These are phyloP conservation scores for Drosophila busckii DNA, from an alignment of 1,140 invertebrate species.

Conservation along the genomic window DNA sequence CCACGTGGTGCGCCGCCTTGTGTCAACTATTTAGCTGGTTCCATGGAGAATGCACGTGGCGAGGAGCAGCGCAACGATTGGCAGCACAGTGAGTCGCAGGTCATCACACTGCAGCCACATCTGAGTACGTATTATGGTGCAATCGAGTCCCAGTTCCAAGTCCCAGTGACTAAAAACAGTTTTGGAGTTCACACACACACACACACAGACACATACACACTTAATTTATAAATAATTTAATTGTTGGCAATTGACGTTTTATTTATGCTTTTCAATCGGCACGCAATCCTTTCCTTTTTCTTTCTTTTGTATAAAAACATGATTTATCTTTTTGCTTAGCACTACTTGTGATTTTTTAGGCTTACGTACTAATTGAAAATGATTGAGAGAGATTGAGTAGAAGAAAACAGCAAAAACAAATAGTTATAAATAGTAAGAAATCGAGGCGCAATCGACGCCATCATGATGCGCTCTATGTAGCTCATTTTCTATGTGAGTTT, in stretches of 20 bases:
- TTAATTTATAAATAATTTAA: constrained; percentile 17
- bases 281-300: constrained; percentile 14
- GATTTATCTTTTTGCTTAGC: constrained; percentile 60
- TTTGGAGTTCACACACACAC: constrained; percentile 1
- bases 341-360: constrained; percentile 73
- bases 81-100: constrained; percentile 87
- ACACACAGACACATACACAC: background rate
- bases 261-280: no score
- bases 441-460: no score
- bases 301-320: constrained; percentile 63
- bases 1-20: constrained; percentile 83
- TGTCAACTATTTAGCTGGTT: constrained; percentile 88
- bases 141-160: constrained; percentile 43
- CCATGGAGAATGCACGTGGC: constrained; percentile 81
- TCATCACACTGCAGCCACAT: constrained; percentile 78
- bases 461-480: no score
- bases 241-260: constrained; percentile 27
- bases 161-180: constrained; percentile 11
- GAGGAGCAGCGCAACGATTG: constrained; percentile 87
- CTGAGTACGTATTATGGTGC: constrained; percentile 78
- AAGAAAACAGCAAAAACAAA: constrained; percentile 57
- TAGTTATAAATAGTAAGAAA: constrained; percentile 43
- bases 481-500: constrained; percentile 17
- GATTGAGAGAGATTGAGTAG: no score
- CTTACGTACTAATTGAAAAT: constrained; percentile 67